These are phyloP conservation scores for Aurelia aurita complex sp. Pacific DNA, from an alignment of 30 jellyfish, hydroid and myxozoan genomes.

Conservation along the genomic window DNA sequence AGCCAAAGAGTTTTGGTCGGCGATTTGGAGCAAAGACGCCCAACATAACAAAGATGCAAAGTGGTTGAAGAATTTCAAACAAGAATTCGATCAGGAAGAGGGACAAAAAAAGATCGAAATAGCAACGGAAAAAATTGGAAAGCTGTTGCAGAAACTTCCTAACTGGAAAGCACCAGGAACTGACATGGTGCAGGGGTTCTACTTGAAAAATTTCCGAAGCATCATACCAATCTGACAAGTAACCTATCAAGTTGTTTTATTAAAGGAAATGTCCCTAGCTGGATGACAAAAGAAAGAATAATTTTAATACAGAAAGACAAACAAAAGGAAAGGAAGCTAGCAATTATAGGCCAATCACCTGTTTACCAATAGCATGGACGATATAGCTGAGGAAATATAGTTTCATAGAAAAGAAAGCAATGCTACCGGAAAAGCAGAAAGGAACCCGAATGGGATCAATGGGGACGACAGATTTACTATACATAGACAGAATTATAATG, in stretches of 20 bases:
- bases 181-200: constrained; percentile 19
- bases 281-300: constrained; percentile 19
- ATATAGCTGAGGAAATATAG: background rate
- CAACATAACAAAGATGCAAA: constrained; percentile 34
- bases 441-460: constrained; percentile 22
- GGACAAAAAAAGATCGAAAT: constrained; percentile 41
- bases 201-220: background rate
- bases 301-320: background rate
- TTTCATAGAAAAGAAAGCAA: constrained; percentile 14
- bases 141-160: constrained; percentile 24
- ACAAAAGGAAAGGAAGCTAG: background rate
- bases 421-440: background rate
- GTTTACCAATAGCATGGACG: background rate
- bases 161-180: constrained; percentile 17
- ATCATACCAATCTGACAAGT: constrained; percentile 5
- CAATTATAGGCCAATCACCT: no score
- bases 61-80: constrained; percentile 6
- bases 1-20: constrained; percentile 49
- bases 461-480: constrained; percentile 5
- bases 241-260: constrained; percentile 17
- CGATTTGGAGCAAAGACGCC: constrained; percentile 30
- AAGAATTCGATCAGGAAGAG: constrained; percentile 28
- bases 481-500: no score
- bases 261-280: constrained; percentile 22
- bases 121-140: constrained; percentile 8